phyloP scores from a whole-genome alignment of 2,113 vertebrate species.

The Nicator chloris region DNA sequence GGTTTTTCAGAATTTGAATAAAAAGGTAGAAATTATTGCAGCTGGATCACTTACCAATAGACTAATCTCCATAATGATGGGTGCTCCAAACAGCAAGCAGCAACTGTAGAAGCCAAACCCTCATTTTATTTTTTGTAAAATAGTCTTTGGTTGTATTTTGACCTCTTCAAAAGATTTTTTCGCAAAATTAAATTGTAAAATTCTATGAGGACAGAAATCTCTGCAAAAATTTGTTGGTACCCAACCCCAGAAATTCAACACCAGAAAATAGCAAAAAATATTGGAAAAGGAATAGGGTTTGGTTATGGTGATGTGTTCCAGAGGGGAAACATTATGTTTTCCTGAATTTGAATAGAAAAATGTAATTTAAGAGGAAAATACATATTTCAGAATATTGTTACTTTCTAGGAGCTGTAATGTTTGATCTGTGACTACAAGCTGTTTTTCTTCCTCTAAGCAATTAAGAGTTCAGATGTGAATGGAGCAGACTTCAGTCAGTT shows the following conservation, averaged over 20 bases:
- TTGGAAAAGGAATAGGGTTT: background rate
- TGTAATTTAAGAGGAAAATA: background rate
- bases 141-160: background rate
- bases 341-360: background rate
- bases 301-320: background rate
- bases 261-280: background rate
- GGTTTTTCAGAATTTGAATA: background rate
- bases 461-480: background rate
- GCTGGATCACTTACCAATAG: background rate
- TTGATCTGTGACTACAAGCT: background rate
- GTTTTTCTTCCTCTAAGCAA: background rate
- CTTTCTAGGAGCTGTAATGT: background rate
- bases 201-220: background rate
- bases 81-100: background rate
- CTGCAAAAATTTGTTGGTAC: background rate
- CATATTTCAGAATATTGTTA: background rate
- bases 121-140: background rate
- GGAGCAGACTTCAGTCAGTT: background rate
- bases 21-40: background rate
- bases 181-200: background rate
- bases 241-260: background rate
- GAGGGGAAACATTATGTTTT: background rate
- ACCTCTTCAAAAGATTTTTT: background rate
- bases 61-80: background rate
- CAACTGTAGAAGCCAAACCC: rapidly evolving